A percentile compares a stretch with the other conserved stretches of the same genome.
Evolutionary conservation across 2,113 vertebrate species (phyloP).

Genomic region (Calyptomena viridis): DNA sequence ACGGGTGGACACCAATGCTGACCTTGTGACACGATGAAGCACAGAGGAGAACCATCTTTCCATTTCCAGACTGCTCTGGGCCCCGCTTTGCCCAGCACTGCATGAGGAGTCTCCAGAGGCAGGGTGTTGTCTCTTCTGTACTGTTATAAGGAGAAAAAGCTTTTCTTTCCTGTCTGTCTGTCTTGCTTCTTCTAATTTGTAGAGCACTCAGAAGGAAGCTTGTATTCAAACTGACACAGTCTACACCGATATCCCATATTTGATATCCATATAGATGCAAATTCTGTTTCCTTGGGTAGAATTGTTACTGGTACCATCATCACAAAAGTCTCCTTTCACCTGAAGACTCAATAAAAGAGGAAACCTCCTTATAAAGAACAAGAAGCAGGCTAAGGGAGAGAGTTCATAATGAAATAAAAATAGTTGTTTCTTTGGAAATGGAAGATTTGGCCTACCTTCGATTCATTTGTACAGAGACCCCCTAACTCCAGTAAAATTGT

Average conservation of each 20-base stretch:
- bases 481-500: neutral
- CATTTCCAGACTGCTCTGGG: neutral
- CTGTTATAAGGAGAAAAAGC: neutral
- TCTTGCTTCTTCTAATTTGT: neutral
- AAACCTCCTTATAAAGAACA: neutral
- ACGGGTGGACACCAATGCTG: neutral
- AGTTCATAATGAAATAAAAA: neutral
- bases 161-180: neutral
- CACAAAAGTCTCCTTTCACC: neutral
- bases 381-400: neutral
- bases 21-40: fast-evolving
- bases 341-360: neutral
- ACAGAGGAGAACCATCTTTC: neutral
- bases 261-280: neutral
- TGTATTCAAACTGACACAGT: neutral
- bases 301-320: neutral
- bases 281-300: neutral
- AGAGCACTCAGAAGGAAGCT: neutral
- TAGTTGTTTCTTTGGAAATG: neutral
- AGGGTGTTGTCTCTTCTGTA: neutral
- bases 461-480: neutral
- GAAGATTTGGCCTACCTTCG: neutral
- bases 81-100: neutral
- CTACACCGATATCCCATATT: neutral
- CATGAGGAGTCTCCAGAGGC: neutral